Base-by-base conservation (phyloP, 2,888 invertebrate species). In the Limenitis camilla region DNA sequence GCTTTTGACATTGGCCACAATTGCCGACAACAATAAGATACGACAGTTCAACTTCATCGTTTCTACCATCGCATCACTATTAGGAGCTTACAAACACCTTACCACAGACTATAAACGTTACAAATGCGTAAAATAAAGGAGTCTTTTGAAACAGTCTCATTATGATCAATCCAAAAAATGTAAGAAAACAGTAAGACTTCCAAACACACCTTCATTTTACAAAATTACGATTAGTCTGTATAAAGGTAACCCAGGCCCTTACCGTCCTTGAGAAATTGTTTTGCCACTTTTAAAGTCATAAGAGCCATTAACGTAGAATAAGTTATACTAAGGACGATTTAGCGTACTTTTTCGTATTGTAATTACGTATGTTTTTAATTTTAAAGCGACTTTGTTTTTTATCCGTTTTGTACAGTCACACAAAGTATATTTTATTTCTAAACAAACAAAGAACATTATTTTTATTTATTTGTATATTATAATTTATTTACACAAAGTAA, bases 1-100 rank as follows among this genome's bases (percentile, higher is more conserved):
- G 88, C 80, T 88, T 88, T 88, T 88, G 88, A 88, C 88, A 86
- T 76, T 82, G 84, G 82, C 84, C 80, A 76, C 76, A 74, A 68
- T 66, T 70, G 69, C 84, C 81, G 80, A 77, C 81, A 74, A 69
- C 82, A 73, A 64, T 86, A 83, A 79, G 83, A 84, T 82, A 80
- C 82, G 79, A 74, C 76, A 79, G 85, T 63, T 82, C 70, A 64
- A 73, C 78, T 71, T 73, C 83, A 68, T 72, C 83, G 76, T 86
- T 80, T 78, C 81, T 69, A 59, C 77, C 81, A 63, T 64, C 80
- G 78, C 86, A 83, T 64, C 85, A 85, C 66, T 79, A 74, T 78
- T 58, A 58, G 55, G 52, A 53, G 42, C 52, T 48, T 45, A 47
- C 45, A 47, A 49, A 55, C 46, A 50, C 47, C 52, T 50, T 52